Evolutionary conservation across 2,113 vertebrate genomes (phyloP), one percentile per base, ranked within the genome.

Genomic region (Cyprinodon tularosa): DNA sequence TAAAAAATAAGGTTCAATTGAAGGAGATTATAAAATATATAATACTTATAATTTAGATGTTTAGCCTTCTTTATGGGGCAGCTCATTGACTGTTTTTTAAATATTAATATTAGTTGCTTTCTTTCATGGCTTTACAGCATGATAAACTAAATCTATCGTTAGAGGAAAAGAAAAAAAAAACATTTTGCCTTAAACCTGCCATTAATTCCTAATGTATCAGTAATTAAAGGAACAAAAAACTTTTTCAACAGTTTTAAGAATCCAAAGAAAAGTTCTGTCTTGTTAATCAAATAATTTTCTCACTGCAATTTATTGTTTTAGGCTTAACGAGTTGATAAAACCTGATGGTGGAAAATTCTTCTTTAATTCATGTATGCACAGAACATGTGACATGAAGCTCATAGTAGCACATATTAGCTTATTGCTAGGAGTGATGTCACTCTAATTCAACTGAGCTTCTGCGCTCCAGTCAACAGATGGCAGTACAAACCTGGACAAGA

Each of bases 401-500:
- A 62, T 82, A 42, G 29, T 20, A 36, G 50, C 48, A 66, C 45
- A 53, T 12, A 15, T 68, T 47, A 42, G 17, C 12, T 39, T 29
- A 63, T 7, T 42, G 57, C 45, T 73, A 69, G 53, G 70, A 22
- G 65, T 22, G 77, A 86, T 71, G 88, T 88, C 80, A 85, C 71
- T 76, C 38, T 14, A 44, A 63, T 38, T 40, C 37, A 57, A 62
- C 50, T 71, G 71, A 73, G 59, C 62, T 48, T 47, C 45, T 61
- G 60, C 72, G 65, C 72, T 75, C 14, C 0, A 14, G 36, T 86
- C 94, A 84, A 86, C 82, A 93, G 94, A 88, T 87, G 92, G 92
- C 92, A 92, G 88, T 71, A 86, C 37, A 50, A 48, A 72, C 79
- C 81, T 63, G 42, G 47, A 61, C 1, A 62, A 72, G 66, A 37